Evolutionary conservation across 1,140 invertebrate genomes (phyloP), one percentile per base, ranked within the genome.

Genomic region (Penaeus japonicus): DNA sequence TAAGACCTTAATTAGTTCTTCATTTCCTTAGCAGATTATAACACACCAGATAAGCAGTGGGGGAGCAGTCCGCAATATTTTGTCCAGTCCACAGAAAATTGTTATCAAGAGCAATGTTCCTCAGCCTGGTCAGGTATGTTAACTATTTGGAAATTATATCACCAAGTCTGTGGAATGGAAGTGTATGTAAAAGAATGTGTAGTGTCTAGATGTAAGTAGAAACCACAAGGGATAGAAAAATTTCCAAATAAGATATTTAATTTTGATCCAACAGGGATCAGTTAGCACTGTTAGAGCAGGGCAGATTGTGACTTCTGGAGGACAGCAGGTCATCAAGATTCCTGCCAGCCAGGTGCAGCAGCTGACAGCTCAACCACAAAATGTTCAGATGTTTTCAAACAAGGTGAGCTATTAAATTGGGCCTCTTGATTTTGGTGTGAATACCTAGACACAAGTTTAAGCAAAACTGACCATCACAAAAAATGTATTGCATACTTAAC

Each of bases 281-380:
- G 79, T 83, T 12, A 91, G 90, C 80, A 70, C 89, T 84, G 83
- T 91, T 18, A 91, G 91, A 70, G 86, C 91, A 54, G 89, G 90
- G 20, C 88, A 91, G 32, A 89, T 81, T 84, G 83, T 91, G 92
- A 93, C 92, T 88, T 92, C 93, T 91, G 91, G 92, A 62, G 92
- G 91, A 22, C 93, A 93, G 62, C 95, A 95, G 91, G 93, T 95
- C n/a, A 94, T 95, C 92, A 94, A 94, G 92, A 94, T 94, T 91
- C 94, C 93, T 91, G 93, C 93, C 75, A 94, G 92, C 92, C 94
- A 94, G 89, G 93, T 89, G 3, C 84, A 85, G 27, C 89, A 89
- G 30, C 70, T 89, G 18, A 87, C 84, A 32, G 70, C n/a, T 55
- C 84, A 86, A 59, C 54, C 55, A 3, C 89, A 89, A 22, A 89